phyloP scores from a whole-genome alignment of 1,140 invertebrate genomes.

The Berghia stephanieae region DNA sequence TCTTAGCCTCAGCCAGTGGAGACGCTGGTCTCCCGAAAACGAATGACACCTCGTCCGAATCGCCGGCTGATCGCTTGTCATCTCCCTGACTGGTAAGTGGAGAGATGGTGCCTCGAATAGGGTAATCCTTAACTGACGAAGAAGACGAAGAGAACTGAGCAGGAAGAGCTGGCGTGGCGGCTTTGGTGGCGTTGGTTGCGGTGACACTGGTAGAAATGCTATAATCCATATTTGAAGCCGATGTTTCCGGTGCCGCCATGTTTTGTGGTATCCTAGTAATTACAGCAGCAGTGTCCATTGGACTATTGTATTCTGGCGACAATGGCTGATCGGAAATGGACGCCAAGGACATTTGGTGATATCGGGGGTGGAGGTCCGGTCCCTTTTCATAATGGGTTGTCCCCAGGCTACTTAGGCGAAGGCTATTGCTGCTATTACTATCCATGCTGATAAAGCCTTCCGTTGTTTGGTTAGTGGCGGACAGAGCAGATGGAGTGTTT shows the following conservation, averaged over 20 bases:
- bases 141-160: not conserved
- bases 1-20: not conserved
- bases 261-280: not conserved
- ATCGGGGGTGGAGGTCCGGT: too few relatives aligned
- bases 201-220: not conserved
- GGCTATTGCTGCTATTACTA: too few relatives aligned
- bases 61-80: slow-evolving; percentile 25
- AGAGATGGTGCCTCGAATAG: slow-evolving; percentile 42
- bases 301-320: too few relatives aligned
- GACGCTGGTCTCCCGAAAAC: slow-evolving; percentile 43
- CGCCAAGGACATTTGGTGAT: too few relatives aligned
- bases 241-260: not conserved
- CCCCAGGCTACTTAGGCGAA: too few relatives aligned
- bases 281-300: not conserved
- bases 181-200: not conserved
- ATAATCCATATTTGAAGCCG: not conserved
- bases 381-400: too few relatives aligned
- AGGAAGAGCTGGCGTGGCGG: not conserved
- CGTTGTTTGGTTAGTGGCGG: too few relatives aligned
- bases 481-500: too few relatives aligned
- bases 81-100: slow-evolving; percentile 36
- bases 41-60: slow-evolving; percentile 38
- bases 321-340: too few relatives aligned
- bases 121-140: slow-evolving; percentile 31
- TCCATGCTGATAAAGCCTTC: too few relatives aligned